A percentile compares a stretch with the other conserved stretches of the same genome.
phyloP scores from a whole-genome alignment of 1,140 invertebrate species.

The Lepidostoma basale region DNA sequence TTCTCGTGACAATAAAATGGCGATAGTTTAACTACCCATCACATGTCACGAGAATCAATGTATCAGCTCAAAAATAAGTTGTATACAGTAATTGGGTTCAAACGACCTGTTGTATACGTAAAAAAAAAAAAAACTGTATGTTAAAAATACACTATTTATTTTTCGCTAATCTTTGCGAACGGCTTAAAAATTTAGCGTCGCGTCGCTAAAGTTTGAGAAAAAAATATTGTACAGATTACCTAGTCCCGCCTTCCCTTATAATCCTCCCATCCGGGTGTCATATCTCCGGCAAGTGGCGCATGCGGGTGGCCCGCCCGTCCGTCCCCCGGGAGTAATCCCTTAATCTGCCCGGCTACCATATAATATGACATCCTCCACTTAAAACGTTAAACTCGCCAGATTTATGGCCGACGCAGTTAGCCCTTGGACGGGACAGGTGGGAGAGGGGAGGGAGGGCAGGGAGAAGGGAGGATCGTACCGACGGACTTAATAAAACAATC shows the following conservation, averaged over 20 bases:
- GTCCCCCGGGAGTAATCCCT: slow-evolving; percentile 43
- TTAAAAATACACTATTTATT: no score
- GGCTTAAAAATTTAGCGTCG: no score
- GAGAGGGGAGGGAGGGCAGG: background rate
- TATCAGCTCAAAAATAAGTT: no score
- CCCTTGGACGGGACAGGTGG: slow-evolving; percentile 18
- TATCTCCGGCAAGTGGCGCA: slow-evolving; percentile 24
- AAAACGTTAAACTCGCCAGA: slow-evolving; percentile 45
- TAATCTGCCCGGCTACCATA: slow-evolving; percentile 45
- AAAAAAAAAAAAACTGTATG: no score
- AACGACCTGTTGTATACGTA: no score
- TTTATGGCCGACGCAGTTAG: slow-evolving; percentile 39
- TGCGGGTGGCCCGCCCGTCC: background rate
- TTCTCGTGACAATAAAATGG: no score
- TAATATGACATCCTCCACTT: slow-evolving; percentile 47
- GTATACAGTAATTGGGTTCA: no score
- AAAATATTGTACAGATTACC: background rate
- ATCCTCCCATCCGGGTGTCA: slow-evolving; percentile 36
- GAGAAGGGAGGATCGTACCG: slow-evolving; percentile 20
- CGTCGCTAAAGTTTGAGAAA: no score
- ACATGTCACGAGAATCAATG: no score
- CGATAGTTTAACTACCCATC: no score
- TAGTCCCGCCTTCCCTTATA: slow-evolving; percentile 1
- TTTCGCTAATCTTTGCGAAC: no score
- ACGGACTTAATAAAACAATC: no score